Base-by-base conservation (phyloP, 2,113 vertebrate genomes). In the Xenopus laevis region DNA sequence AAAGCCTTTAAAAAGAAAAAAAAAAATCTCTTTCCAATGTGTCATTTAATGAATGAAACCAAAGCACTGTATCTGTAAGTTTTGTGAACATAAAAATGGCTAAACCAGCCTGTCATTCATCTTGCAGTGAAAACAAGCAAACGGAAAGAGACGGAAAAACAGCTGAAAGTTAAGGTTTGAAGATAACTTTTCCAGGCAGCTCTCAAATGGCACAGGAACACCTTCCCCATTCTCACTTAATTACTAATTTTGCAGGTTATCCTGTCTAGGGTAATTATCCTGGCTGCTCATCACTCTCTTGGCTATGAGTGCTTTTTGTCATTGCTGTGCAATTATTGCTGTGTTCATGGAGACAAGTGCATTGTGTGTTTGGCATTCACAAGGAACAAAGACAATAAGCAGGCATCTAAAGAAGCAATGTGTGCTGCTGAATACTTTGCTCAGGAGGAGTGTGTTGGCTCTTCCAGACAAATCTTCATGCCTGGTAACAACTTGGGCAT, bases 191-290 rank as follows among this genome's bases (percentile, higher is more conserved):
- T 63, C 30, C 15, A 15, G 46, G 27, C 40, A 70, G 62, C 74
- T 64, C 21, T 57, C 47, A 70, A 64, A 69, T 70, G 47, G 64
- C 67, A 64, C 21, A 18, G 74, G 47, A 76, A 70, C 74, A 76
- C 74, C 74, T 76, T 76, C 60, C 65, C 57, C 18, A 76, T 76
- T 76, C 74, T 69, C 30, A 52, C 61, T 63, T 70, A 76, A 76
- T 76, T 76, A 76, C 74, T 76, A 76, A 76, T 76, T 76, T 69
- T 76, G 74, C 60, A 76, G 67, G 74, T 76, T 76, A 58, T 70
- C 50, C 67, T 76, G 74, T 76, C 66, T 70, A 33, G 15, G 65
- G 60, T 76, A 76, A 76, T 76, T 76, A 76, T 70, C 74, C 70
- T 76, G 67, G 67, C 11, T 46, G 74, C 66, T 76, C 74, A 70